A percentile compares a stretch with the other conserved stretches of the same genome.
Evolutionary conservation across 2,113 vertebrate genomes (phyloP).

Genomic region (Gavialis gangeticus): DNA sequence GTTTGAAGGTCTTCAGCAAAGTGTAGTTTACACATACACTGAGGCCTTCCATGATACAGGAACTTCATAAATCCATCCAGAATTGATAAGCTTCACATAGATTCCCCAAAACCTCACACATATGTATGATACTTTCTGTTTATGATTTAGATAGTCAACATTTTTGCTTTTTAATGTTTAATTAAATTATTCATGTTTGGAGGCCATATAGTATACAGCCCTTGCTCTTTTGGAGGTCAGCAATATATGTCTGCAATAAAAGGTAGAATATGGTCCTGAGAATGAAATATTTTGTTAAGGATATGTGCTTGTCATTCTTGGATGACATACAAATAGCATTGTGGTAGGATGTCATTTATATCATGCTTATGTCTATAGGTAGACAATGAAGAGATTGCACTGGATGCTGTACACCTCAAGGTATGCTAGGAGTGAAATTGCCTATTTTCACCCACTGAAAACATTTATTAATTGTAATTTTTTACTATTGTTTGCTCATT

Average conservation of each 20-base stretch:
- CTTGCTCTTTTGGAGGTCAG: background rate
- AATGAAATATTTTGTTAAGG: background rate
- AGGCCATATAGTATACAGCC: background rate
- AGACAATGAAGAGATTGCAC: background rate
- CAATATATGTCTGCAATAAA: background rate
- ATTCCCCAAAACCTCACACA: background rate
- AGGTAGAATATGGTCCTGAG: background rate
- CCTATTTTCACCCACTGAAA: background rate
- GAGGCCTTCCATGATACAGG: background rate
- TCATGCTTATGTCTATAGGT: background rate
- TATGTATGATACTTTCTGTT: no score
- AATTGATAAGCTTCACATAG: background rate
- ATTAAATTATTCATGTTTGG: background rate
- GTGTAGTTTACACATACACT: background rate
- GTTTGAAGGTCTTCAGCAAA: background rate
- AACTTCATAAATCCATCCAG: background rate
- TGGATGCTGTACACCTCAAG: background rate
- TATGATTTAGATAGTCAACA: no score
- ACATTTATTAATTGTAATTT: background rate
- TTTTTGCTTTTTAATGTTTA: background rate
- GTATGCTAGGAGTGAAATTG: accelerated
- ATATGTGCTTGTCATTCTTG: background rate
- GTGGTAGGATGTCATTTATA: background rate
- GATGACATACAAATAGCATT: background rate
- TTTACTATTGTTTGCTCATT: background rate